A percentile compares a stretch with the other conserved stretches of the same genome.
phyloP scores from a whole-genome alignment of 2,888 invertebrate genomes.

The Phania funesta region DNA sequence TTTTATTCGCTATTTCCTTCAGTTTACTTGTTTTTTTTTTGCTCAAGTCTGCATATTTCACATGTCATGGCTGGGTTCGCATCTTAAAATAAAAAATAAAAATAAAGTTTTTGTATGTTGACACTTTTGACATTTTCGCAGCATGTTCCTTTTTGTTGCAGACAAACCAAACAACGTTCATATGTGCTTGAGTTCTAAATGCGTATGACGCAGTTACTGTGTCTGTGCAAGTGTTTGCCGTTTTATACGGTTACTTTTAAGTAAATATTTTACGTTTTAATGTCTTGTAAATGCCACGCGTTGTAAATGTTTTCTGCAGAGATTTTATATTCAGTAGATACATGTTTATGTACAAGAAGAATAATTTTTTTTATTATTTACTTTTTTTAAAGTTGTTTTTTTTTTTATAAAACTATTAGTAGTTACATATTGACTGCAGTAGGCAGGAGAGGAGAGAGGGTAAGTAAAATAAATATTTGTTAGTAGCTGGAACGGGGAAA shows the following conservation, averaged over 20 bases:
- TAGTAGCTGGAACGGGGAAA: no score
- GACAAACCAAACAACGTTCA: slow-evolving; percentile 31
- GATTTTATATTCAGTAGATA: slow-evolving; percentile 40
- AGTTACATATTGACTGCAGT: background rate
- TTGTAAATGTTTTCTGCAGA: slow-evolving; percentile 56
- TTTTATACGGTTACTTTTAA: slow-evolving; percentile 58
- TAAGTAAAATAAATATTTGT: background rate
- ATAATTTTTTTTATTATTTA: background rate
- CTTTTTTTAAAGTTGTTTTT: background rate
- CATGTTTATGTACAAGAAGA: slow-evolving; percentile 22
- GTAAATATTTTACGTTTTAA: slow-evolving; percentile 67
- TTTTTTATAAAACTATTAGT: background rate
- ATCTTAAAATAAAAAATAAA: slow-evolving; percentile 15
- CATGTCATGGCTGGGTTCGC: slow-evolving; percentile 25
- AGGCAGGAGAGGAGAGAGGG: background rate
- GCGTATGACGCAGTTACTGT: slow-evolving; percentile 34
- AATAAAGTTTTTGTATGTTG: slow-evolving; percentile 59
- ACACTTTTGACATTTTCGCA: slow-evolving; percentile 67
- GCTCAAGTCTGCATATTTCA: slow-evolving; percentile 45
- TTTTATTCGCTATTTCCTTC: background rate
- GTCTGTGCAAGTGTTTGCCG: background rate
- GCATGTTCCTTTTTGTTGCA: slow-evolving; percentile 26
- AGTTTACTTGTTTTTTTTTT: background rate
- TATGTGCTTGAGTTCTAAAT: slow-evolving; percentile 26
- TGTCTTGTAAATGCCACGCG: slow-evolving; percentile 67